Base-by-base conservation (phyloP, 2,888 invertebrate species). In the Agrilus mali region DNA sequence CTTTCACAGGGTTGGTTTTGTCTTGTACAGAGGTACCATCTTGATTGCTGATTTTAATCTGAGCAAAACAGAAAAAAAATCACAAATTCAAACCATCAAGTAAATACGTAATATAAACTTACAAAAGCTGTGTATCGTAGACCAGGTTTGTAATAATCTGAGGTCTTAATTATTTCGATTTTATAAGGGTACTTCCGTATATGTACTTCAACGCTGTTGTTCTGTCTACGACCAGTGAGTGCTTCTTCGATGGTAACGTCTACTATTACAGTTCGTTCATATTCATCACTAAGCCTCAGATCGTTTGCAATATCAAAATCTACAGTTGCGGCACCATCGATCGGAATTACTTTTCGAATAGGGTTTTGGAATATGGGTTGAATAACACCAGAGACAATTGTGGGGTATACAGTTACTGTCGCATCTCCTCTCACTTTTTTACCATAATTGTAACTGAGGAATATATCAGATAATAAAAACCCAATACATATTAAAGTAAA, bases 161-260 rank as follows among this genome's bases (percentile, higher is more conserved):
- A 86, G 16, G 84, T 82, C 54, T 84, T 79, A 15, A 90, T 77
- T 41, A 87, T 71, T 46, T 82, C 77, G 68, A 90, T 73, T 53
- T 79, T 78, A 55, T 86, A 84, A 50, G 80, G 78, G 58, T 85
- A 78, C 43, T 80, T 80, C 65, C 87, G 90, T 7, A 95, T 66
- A 42, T 80, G 74, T 33, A 90, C 71, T 47, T 83, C 73, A 2
- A 79, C 72, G 0, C 84, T 76, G 13, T 82, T 79, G 60, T 88
- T 89, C 60, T 93, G 86, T 53, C 83, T 78, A 40, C 90, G 77
- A 13, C 85, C 77, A 2, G 95, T 95, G 51, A 90, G 73, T 43
- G 80, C 80, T 70, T 97, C 96, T 63, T 93, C 92, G 3, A 96
- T 81, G 6, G 86, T 82, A 1, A 90, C 94, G 60, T 90, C 84